Evolutionary conservation across 2,888 invertebrate genomes (phyloP).

Genomic region (Digitonthophagus gazella): DNA sequence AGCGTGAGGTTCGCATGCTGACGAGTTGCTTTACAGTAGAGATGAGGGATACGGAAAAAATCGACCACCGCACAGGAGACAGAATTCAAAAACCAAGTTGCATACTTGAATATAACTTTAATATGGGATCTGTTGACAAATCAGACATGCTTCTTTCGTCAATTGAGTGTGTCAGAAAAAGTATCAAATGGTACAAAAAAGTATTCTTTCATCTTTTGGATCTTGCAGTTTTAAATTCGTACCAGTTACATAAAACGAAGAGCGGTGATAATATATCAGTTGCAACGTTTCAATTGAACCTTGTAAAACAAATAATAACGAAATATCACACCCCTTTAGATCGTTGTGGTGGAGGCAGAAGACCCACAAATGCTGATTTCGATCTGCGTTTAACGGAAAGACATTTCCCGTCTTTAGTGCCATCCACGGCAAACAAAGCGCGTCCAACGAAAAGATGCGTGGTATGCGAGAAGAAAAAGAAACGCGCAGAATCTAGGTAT

Average conservation of each 20-base stretch:
- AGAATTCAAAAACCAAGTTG: constrained; percentile 16
- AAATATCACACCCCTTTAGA: background rate
- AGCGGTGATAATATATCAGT: constrained; percentile 15
- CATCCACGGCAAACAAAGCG: background rate
- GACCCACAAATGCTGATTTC: background rate
- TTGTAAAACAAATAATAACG: background rate
- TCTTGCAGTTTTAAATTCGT: constrained; percentile 24
- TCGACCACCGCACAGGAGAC: no score
- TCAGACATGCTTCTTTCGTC: constrained; percentile 34
- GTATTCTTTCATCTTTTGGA: constrained; percentile 38
- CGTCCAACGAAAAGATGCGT: background rate
- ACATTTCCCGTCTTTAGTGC: background rate
- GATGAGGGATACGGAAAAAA: constrained; percentile 31
- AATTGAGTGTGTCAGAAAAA: constrained; percentile 12
- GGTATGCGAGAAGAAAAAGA: background rate
- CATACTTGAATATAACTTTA: background rate
- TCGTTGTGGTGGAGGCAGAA: background rate
- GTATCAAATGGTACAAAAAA: constrained; percentile 29
- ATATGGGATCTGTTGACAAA: constrained; percentile 25
- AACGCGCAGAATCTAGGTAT: background rate
- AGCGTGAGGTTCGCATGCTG: constrained; percentile 36
- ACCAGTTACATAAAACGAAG: constrained; percentile 27
- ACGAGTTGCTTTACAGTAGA: constrained; percentile 24
- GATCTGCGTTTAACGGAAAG: background rate
- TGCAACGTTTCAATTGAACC: background rate